These are phyloP conservation scores for Mactra quadrangularis DNA, from an alignment of 1,140 invertebrate species.

Conservation along the genomic window DNA sequence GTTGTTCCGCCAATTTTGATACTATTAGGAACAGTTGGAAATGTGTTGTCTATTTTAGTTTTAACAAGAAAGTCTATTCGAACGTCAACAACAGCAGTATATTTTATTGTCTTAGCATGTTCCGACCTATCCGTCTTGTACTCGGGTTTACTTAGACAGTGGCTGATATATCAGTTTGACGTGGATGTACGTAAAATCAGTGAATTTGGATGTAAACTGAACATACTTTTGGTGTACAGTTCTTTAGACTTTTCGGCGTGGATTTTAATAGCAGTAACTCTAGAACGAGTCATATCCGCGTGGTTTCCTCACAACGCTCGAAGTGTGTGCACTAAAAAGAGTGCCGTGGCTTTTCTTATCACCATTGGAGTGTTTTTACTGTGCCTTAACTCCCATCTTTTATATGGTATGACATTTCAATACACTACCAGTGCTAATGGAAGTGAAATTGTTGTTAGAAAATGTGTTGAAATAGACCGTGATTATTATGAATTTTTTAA, in stretches of 20 bases:
- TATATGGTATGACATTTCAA: constrained; percentile 34
- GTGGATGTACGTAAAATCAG: constrained; percentile 62
- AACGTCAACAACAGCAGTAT: constrained; percentile 57
- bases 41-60: constrained; percentile 64
- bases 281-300: constrained; percentile 68
- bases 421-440: background rate
- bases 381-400: constrained; percentile 46
- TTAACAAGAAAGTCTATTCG: constrained; percentile 34
- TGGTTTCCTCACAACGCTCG: constrained; percentile 66
- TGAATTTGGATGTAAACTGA: constrained; percentile 63
- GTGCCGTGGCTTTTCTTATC: background rate
- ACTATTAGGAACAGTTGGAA: constrained; percentile 66
- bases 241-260: constrained; percentile 65
- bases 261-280: constrained; percentile 70
- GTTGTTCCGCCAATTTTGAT: constrained; percentile 64
- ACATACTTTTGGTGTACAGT: constrained; percentile 64
- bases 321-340: constrained; percentile 45
- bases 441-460: background rate
- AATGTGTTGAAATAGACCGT: constrained; percentile 9
- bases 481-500: constrained; percentile 27
- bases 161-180: constrained; percentile 65
- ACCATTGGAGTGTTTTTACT: constrained; percentile 2
- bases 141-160: constrained; percentile 67
- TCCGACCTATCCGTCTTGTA: constrained; percentile 67
- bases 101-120: constrained; percentile 63